Conservation (phyloP, 2,797 vertebrate genomes). For the Arnoldichthys spilopterus region DNA sequence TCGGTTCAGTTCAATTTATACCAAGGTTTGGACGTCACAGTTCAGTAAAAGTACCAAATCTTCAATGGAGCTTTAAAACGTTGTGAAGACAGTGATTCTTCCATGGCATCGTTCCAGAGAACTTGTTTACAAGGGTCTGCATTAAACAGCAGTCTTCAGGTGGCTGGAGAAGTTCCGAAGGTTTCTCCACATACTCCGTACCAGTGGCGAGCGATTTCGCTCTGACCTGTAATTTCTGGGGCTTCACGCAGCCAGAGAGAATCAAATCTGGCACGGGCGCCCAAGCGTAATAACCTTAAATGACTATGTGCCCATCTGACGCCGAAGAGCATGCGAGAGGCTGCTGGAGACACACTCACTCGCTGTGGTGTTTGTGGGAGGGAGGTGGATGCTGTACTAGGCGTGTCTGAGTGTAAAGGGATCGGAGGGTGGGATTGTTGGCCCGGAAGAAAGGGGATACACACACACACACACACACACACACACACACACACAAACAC, state of each 20-base stretch:
- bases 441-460: conserved; percentile 13
- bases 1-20: no score
- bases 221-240: conserved; percentile 64
- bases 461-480: conserved; percentile 44
- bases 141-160: background rate
- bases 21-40: no score
- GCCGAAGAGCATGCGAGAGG: background rate
- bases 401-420: conserved; percentile 28
- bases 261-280: conserved; percentile 38
- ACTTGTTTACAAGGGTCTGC: no score
- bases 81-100: no score
- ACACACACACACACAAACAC: conserved; percentile 42
- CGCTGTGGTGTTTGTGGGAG: conserved; percentile 30
- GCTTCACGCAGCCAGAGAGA: conserved; percentile 54
- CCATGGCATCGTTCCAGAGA: no score
- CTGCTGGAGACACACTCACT: no score
- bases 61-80: no score
- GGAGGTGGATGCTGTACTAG: conserved; percentile 50
- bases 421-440: conserved; percentile 11
- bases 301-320: conserved; percentile 13
- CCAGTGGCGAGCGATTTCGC: background rate
- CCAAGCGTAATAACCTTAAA: conserved; percentile 6
- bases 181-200: background rate
- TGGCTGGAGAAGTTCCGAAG: background rate
- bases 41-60: no score